A percentile compares a stretch with the other conserved stretches of the same genome.
Evolutionary conservation across 2,888 invertebrate genomes (phyloP).

Genomic region (Melanotus villosus): DNA sequence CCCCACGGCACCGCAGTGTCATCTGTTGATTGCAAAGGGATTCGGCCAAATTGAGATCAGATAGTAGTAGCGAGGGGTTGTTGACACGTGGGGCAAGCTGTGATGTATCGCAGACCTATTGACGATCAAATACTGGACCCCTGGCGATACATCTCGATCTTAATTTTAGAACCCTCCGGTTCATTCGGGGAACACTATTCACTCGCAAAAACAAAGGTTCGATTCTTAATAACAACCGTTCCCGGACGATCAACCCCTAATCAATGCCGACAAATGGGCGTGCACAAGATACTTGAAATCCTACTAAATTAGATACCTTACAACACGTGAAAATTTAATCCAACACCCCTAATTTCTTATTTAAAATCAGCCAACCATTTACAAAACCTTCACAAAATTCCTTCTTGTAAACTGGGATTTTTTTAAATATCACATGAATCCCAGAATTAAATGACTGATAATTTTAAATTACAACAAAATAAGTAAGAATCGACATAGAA

Average conservation of each 20-base stretch:
- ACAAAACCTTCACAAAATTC: no score
- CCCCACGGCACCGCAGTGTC: conserved; percentile 62
- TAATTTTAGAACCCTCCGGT: conserved; percentile 35
- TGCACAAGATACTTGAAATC: conserved; percentile 6
- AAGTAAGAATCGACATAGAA: no score
- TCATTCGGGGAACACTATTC: conserved; percentile 7
- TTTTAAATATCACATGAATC: no score
- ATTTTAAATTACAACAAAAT: no score
- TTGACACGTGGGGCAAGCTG: conserved; percentile 48
- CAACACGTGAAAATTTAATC: neutral
- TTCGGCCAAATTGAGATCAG: conserved; percentile 63
- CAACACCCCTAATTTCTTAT: neutral
- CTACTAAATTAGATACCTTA: conserved; percentile 8
- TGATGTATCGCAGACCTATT: conserved; percentile 52
- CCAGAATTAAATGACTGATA: no score
- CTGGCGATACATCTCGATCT: conserved; percentile 31
- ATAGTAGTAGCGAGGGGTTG: conserved; percentile 48
- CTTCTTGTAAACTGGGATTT: no score
- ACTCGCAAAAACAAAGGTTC: conserved; percentile 30
- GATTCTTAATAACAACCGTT: conserved; percentile 26
- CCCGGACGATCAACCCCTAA: conserved; percentile 31
- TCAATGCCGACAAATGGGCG: conserved; percentile 24
- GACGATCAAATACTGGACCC: conserved; percentile 49
- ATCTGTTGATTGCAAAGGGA: conserved; percentile 66
- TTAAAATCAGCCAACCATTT: no score